These are phyloP conservation scores for Trissolcus brochymenae DNA, from an alignment of 2,888 invertebrate genomes.

Conservation along the genomic window DNA sequence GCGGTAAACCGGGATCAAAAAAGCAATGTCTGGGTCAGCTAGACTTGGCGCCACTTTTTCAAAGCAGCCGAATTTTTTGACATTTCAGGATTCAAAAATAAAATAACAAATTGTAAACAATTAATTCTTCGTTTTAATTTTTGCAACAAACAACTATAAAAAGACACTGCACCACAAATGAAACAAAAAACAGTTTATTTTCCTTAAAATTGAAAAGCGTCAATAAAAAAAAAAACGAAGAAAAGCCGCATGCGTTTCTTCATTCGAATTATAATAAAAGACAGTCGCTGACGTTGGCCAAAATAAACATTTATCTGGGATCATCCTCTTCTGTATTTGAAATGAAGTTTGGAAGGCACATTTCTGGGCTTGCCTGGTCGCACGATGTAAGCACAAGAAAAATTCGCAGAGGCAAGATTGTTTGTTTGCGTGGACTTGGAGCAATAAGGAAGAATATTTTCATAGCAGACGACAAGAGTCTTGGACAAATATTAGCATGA, in stretches of 20 bases:
- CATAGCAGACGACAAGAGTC: constrained; percentile 25
- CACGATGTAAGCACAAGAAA: constrained; percentile 24
- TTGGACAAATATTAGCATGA: constrained; percentile 64
- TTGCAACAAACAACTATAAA: no score
- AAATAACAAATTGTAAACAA: no score
- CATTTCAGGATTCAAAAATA: no score
- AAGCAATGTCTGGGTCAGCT: constrained; percentile 42
- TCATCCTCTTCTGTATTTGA: constrained; percentile 17
- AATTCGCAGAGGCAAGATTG: constrained; percentile 34
- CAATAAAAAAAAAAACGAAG: constrained; percentile 27
- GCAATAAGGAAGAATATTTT: constrained; percentile 44
- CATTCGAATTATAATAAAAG: constrained; percentile 14
- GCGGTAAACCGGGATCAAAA: constrained; percentile 22
- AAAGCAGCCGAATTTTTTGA: no score
- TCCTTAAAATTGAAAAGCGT: background rate
- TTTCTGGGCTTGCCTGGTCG: constrained; percentile 14
- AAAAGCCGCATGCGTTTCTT: background rate
- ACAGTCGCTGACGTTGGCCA: constrained; percentile 22
- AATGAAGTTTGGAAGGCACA: constrained; percentile 24
- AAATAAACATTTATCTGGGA: constrained; percentile 41
- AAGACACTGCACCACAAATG: no score
- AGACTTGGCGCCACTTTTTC: constrained; percentile 48
- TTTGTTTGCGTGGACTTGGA: constrained; percentile 32
- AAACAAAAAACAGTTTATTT: no score
- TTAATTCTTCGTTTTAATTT: no score